Evolutionary conservation across 1,140 invertebrate species (phyloP), one percentile per base, ranked within the genome.

Genomic region (Zaprionus nigranus): DNA sequence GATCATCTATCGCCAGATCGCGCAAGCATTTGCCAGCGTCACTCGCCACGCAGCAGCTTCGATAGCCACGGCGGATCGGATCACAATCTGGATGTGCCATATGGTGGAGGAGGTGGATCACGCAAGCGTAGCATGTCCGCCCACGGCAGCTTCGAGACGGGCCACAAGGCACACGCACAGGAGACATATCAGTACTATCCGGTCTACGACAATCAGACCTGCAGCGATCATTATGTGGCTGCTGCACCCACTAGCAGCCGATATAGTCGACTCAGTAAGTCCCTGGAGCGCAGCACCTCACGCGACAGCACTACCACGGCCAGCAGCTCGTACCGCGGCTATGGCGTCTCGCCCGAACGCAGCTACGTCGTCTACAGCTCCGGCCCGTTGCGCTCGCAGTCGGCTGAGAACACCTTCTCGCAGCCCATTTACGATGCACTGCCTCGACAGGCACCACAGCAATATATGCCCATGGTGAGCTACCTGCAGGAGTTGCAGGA

Each of bases 121-220:
- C 74, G 92, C 0, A 92, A 92, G 74, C 78, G 92, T 17, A 93
- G 92, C 69, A 80, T 90, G 65, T 92, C 92, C 1, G 92, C 92
- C 13, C 92, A 93, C 38, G 90, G 91, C 13, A 92, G 90, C 72
- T 91, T 92, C 9, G 92, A 92, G 40, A 91, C 79, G 12, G 84
- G 87, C 24, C 78, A 84, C 22, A 62, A 71, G 20, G 36, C 62
- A 0, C 57, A 73, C 1, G 34, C 58, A 20, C 92, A 93, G 78
- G 86, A 91, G 34, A 81, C 85, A 63, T 93, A 93, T 70, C 92
- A 93, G 17, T 92, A 93, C 56, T 93, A 93, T 75, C 92, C 92
- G 38, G 91, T 92, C 22, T 91, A 92, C 40, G 91, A 92, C 66
- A 92, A 92, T 81, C 91, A 91, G 68, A 92, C 91, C 5, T 92